Percentiles rank a stretch among this genome's conserved stretches.
Conservation (phyloP, 2,113 vertebrate species). For the Osmerus eperlanus region DNA sequence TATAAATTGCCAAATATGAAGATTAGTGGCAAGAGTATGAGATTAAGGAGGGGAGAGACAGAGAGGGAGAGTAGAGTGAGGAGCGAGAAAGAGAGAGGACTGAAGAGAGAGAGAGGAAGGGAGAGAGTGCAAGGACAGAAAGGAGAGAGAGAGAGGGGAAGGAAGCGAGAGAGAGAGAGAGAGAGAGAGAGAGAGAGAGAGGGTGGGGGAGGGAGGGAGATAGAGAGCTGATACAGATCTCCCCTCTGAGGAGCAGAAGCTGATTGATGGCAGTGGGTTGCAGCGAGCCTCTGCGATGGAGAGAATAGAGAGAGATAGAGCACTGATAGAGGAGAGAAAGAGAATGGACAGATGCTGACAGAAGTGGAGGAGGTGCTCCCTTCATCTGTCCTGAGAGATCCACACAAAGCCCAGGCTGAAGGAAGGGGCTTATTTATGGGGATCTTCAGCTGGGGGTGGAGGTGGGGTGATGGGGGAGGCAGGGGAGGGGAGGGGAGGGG, state of each 20-base stretch:
- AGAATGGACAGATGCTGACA: conserved; percentile 59
- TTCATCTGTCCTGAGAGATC: conserved; percentile 52
- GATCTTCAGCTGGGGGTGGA: not conserved
- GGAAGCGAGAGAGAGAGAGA: not conserved
- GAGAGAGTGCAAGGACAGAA: no score
- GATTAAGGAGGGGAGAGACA: conserved; percentile 6
- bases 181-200: conserved; percentile 36
- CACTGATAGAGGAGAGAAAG: conserved; percentile 54
- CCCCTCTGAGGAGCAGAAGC: conserved; percentile 56
- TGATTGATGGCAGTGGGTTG: conserved; percentile 68
- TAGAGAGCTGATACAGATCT: conserved; percentile 58
- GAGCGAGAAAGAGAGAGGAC: conserved; percentile 8
- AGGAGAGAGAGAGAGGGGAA: conserved; percentile 13
- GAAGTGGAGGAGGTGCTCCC: conserved; percentile 53
- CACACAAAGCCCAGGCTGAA: conserved; percentile 13
- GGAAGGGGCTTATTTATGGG: not conserved
- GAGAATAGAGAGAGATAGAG: conserved; percentile 59
- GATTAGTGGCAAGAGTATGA: no score
- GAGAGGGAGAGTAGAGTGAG: conserved; percentile 28
- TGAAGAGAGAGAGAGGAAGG: conserved; percentile 36
- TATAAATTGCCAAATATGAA: no score
- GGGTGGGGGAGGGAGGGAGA: conserved; percentile 24
- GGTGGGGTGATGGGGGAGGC: conserved; percentile 4
- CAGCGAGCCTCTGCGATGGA: conserved; percentile 32
- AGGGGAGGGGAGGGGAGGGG: conserved; percentile 5